These are phyloP conservation scores for Ormia ochracea DNA, from an alignment of 2,888 invertebrate species.

Conservation along the genomic window DNA sequence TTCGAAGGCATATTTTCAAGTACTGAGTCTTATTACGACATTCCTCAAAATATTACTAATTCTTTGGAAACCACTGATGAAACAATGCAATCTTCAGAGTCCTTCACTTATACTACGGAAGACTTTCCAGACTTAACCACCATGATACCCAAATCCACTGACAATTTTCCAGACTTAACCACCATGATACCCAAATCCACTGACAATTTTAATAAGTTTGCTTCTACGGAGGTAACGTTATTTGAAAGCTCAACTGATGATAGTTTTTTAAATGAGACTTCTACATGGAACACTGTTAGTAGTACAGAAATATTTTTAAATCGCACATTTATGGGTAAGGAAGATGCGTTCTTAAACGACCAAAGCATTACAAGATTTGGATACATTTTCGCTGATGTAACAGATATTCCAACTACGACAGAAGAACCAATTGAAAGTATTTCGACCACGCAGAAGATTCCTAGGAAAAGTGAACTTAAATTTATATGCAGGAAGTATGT, in stretches of 20 bases:
- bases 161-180: not conserved
- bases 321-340: not conserved
- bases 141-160: conserved; percentile 11
- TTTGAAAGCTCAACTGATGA: conserved; percentile 4
- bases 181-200: conserved; percentile 5
- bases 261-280: not conserved
- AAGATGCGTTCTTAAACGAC: not conserved
- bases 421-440: not conserved
- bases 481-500: conserved; percentile 71
- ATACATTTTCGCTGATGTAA: not conserved
- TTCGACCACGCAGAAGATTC: not conserved
- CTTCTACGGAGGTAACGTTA: conserved; percentile 9
- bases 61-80: not conserved
- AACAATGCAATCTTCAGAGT: not conserved
- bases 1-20: not conserved
- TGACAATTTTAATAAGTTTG: conserved; percentile 29
- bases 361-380: not conserved
- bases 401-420: conserved; percentile 6
- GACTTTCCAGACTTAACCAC: conserved; percentile 11
- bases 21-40: conserved; percentile 54
- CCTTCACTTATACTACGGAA: conserved; percentile 29
- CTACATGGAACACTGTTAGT: not conserved
- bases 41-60: not conserved
- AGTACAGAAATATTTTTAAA: not conserved
- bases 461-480: conserved; percentile 65